These are phyloP conservation scores for Ptychoptera albimana DNA, from an alignment of 2,888 invertebrate species.

Conservation along the genomic window DNA sequence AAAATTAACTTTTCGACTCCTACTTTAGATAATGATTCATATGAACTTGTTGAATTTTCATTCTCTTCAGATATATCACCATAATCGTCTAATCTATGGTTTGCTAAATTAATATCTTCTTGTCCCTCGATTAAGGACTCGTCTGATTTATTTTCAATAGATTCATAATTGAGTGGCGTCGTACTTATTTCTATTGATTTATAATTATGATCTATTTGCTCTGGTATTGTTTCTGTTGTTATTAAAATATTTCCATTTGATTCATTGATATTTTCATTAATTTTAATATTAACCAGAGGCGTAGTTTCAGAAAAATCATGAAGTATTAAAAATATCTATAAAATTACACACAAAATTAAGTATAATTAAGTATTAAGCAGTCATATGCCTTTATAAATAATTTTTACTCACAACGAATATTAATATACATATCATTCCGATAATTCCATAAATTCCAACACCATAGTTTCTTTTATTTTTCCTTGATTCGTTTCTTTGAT, in stretches of 20 bases:
- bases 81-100: too few species aligned
- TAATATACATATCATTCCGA: background rate
- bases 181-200: background rate
- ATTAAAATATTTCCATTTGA: background rate
- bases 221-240: background rate
- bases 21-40: background rate
- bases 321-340: too few species aligned
- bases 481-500: background rate
- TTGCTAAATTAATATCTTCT: background rate
- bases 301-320: background rate
- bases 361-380: too few species aligned
- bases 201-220: background rate
- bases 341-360: too few species aligned
- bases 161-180: background rate
- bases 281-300: background rate
- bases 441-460: constrained; percentile 1
- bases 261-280: background rate
- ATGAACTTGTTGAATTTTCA: too few species aligned
- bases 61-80: too few species aligned
- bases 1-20: background rate
- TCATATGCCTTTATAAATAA: background rate
- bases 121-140: background rate
- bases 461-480: background rate
- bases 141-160: background rate
- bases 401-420: background rate